Evolutionary conservation across 92 coral and sea anemone genomes (phyloP), one percentile per base, ranked within the genome.

Genomic region (Isaurus tuberculatus): DNA sequence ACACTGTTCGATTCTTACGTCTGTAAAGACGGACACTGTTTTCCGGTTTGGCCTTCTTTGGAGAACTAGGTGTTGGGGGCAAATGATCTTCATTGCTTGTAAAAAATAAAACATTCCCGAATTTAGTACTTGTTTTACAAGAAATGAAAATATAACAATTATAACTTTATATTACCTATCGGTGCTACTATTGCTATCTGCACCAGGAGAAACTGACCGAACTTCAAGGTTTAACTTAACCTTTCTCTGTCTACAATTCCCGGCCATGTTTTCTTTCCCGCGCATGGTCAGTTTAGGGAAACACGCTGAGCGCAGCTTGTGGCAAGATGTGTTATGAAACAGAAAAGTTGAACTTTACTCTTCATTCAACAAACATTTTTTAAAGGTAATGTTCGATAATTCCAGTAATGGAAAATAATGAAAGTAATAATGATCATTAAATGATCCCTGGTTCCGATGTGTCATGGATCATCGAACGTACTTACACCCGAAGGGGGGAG

Each of bases 1-100:
- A 75, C 4, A 75, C 81, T 33, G 81, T 75, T 75, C 81, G 67
- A 4, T 75, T 57, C 23, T 57, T 75, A 2, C 81, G 81, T 55
- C 81, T 57, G 70, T 75, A 75, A 55, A 75, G 51, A 5, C 81
- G 40, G 10, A 75, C 69, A 14, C 69, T 75, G 51, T 36, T 75
- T 75, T 57, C 81, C 33, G 68, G 69, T 60, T 75, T 75, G 15
- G 81, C 51, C 69, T 75, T 75, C 68, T 75, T 75, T 13, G 81
- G 81, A 22, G 81, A 75, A 14, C 51, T 75, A 7, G 81, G 70
- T 2, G 69, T 75, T 4, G 53, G 69, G 26, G 66, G 81, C 7
- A 58, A 28, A 22, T 53, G 81, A 5, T 75, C 81, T 34, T 75
- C 81, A 14, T 75, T 75, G 81, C 81, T 75, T 75, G 28, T 2